Evolutionary conservation across 1,140 invertebrate species (phyloP).

Genomic region (Manduca sexta): DNA sequence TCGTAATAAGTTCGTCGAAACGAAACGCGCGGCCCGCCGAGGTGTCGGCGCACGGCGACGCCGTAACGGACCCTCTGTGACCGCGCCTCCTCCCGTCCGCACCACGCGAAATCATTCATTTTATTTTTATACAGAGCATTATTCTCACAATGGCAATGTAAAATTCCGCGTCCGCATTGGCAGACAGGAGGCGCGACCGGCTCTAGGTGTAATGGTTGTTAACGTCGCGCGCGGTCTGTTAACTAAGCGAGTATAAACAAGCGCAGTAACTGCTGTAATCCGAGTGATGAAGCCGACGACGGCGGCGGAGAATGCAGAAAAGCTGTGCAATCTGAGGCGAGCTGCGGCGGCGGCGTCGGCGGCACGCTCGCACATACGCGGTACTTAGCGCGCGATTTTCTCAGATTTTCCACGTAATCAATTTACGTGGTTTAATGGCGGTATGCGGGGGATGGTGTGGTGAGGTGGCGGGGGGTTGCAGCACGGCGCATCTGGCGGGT

Average conservation of each 20-base stretch:
- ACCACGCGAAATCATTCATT: conserved; percentile 54
- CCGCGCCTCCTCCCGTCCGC: conserved; percentile 42
- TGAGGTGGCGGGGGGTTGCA: conserved; percentile 31
- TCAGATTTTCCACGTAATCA: conserved; percentile 66
- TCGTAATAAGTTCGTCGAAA: conserved; percentile 64
- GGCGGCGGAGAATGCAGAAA: conserved; percentile 12
- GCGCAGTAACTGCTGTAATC: conserved; percentile 33
- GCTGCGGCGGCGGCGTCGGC: conserved; percentile 20
- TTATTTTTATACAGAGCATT: neutral
- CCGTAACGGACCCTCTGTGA: conserved; percentile 57
- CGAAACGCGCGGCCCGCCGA: conserved; percentile 45
- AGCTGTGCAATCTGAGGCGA: too few species aligned
- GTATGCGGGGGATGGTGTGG: conserved; percentile 29
- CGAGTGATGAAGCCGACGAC: conserved; percentile 20
- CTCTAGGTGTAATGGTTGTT: neutral
- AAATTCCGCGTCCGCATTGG: too few species aligned
- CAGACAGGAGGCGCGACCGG: too few species aligned
- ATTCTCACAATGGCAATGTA: too few species aligned
- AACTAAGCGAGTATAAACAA: conserved; percentile 27
- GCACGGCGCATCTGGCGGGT: conserved; percentile 40
- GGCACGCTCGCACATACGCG: conserved; percentile 28
- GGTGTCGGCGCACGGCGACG: conserved; percentile 35
- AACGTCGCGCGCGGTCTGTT: conserved; percentile 7
- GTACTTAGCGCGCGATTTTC: conserved; percentile 55
- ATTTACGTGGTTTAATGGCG: conserved; percentile 52